These are phyloP conservation scores for Manduca sexta DNA, from an alignment of 1,140 invertebrate species.

Conservation along the genomic window DNA sequence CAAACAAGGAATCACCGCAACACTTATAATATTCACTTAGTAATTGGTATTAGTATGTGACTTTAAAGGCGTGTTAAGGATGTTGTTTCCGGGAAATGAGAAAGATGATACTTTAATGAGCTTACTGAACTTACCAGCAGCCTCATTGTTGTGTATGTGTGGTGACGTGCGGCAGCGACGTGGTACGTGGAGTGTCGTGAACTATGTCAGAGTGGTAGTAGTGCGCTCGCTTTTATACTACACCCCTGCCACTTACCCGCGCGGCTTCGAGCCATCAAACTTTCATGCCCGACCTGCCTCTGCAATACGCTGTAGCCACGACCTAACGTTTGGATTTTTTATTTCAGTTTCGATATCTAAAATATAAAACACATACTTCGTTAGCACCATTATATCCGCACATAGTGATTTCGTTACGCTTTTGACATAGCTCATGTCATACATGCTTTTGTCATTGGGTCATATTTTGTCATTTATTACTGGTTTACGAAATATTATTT, in stretches of 20 bases:
- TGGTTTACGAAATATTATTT: neutral
- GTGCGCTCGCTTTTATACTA: slow-evolving; percentile 63
- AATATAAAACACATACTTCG: slow-evolving; percentile 29
- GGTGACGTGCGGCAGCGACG: slow-evolving; percentile 45
- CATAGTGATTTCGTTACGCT: slow-evolving; percentile 4
- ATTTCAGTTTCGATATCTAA: slow-evolving; percentile 37
- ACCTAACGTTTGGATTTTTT: slow-evolving; percentile 23
- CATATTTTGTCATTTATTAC: neutral
- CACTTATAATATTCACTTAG: neutral
- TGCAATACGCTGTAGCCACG: slow-evolving; percentile 42
- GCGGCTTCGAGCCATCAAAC: slow-evolving; percentile 58
- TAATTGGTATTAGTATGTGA: neutral
- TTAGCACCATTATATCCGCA: slow-evolving; percentile 10
- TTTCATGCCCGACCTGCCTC: slow-evolving; percentile 60
- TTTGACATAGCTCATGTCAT: slow-evolving; percentile 5
- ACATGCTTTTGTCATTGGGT: neutral
- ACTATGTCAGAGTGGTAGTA: slow-evolving; percentile 67
- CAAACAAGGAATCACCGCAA: slow-evolving; percentile 1
- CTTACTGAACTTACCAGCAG: slow-evolving; percentile 55
- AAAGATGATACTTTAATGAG: neutral
- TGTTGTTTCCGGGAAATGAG: too few relatives aligned
- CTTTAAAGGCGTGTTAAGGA: too few relatives aligned
- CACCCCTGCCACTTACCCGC: slow-evolving; percentile 64
- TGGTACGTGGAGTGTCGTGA: slow-evolving; percentile 53
- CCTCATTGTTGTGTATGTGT: slow-evolving; percentile 58